phyloP scores from a whole-genome alignment of 1,140 invertebrate species.

The Odontomachus brunneus region DNA sequence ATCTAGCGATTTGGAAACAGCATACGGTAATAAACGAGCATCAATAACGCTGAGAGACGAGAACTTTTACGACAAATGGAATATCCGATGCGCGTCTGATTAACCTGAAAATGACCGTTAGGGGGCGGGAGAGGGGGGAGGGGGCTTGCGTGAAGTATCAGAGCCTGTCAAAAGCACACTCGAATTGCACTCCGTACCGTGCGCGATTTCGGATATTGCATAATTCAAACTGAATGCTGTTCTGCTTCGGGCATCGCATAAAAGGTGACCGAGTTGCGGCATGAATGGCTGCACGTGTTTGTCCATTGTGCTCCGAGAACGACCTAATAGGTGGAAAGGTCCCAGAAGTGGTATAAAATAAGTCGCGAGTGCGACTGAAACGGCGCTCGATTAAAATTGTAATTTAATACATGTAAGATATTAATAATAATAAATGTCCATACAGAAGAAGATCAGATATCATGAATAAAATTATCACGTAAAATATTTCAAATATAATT shows the following conservation, averaged over 20 bases:
- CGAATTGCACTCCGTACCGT: slow-evolving; percentile 25
- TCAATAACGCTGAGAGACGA: slow-evolving; percentile 11
- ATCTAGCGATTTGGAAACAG: slow-evolving; percentile 24
- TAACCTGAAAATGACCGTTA: slow-evolving; percentile 4
- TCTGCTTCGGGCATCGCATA: slow-evolving; percentile 50
- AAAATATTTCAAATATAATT: no score
- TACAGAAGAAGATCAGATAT: no score
- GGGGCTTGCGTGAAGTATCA: slow-evolving; percentile 15
- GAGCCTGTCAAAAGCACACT: slow-evolving; percentile 32
- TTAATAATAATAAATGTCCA: not conserved
- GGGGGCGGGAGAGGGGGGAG: not conserved
- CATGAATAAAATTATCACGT: no score
- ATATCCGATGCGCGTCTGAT: slow-evolving; percentile 30
- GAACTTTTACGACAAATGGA: not conserved
- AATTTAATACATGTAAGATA: not conserved
- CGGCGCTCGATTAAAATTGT: not conserved
- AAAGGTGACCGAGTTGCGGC: slow-evolving; percentile 57
- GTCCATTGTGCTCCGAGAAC: slow-evolving; percentile 12
- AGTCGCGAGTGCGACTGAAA: not conserved
- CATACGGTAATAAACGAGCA: not conserved
- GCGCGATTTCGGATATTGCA: slow-evolving; percentile 44
- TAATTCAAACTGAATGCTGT: slow-evolving; percentile 58
- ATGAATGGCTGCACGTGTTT: slow-evolving; percentile 49
- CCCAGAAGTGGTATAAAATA: not conserved
- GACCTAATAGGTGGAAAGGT: slow-evolving; percentile 11